Conservation (phyloP, 1,140 invertebrate genomes). For the Apis mellifera region Amel_HAv3.1 CM009935.2:2638501-2639000, state of each 20-base stretch:
- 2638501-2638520: no score
- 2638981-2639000: slow-evolving; percentile 68
- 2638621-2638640: no score
- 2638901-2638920: slow-evolving; percentile 58
- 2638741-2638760: no score
- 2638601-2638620: no score
- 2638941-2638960: slow-evolving; percentile 67
- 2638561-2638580: no score
- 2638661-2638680: not conserved
- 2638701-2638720: not conserved
- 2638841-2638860: slow-evolving; percentile 30
- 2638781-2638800: no score
- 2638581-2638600: no score
- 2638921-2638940: slow-evolving; percentile 58
- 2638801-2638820: slow-evolving; percentile 28
- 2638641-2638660: not conserved
- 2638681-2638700: not conserved
- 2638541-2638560: no score
- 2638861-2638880: slow-evolving; percentile 32
- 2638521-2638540: no score
- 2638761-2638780: not conserved
- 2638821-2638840: slow-evolving; percentile 43
- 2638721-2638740: not conserved
- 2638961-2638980: slow-evolving; percentile 70
- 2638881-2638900: slow-evolving; percentile 46